Evolutionary conservation across 2,797 vertebrate species (phyloP).

Genomic region (Sebastes hopkinsi): DNA sequence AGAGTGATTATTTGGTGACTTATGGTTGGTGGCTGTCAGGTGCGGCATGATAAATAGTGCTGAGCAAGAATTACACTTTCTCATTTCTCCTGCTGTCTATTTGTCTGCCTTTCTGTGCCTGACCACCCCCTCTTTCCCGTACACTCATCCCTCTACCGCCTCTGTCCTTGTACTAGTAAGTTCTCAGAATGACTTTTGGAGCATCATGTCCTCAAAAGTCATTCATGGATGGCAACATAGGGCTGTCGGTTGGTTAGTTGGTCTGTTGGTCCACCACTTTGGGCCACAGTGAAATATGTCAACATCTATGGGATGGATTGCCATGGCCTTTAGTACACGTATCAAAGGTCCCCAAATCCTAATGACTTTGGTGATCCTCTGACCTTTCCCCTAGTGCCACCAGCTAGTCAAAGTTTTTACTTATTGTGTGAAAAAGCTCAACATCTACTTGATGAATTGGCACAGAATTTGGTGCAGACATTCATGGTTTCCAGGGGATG

Average conservation of each 20-base stretch:
- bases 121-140: constrained; percentile 26
- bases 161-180: constrained; percentile 44
- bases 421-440: background rate
- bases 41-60: constrained; percentile 72
- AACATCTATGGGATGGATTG: background rate
- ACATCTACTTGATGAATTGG: background rate
- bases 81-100: constrained; percentile 71
- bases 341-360: background rate
- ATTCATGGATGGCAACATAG: background rate
- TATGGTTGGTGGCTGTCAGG: constrained; percentile 81
- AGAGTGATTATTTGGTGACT: constrained; percentile 83
- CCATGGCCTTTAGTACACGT: background rate
- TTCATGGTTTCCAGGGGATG: background rate
- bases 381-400: background rate
- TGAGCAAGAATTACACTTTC: constrained; percentile 81
- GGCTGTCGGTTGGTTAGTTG: background rate
- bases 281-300: background rate
- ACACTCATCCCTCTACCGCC: constrained; percentile 32
- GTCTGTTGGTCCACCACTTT: background rate
- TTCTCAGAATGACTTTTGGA: constrained; percentile 48
- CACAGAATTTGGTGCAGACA: background rate
- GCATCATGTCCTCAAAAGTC: constrained; percentile 20
- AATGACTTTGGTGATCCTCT: background rate
- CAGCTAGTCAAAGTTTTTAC: background rate
- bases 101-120: constrained; percentile 63